These are phyloP conservation scores for Dasypogon diadema DNA, from an alignment of 2,888 invertebrate genomes.

Conservation along the genomic window DNA sequence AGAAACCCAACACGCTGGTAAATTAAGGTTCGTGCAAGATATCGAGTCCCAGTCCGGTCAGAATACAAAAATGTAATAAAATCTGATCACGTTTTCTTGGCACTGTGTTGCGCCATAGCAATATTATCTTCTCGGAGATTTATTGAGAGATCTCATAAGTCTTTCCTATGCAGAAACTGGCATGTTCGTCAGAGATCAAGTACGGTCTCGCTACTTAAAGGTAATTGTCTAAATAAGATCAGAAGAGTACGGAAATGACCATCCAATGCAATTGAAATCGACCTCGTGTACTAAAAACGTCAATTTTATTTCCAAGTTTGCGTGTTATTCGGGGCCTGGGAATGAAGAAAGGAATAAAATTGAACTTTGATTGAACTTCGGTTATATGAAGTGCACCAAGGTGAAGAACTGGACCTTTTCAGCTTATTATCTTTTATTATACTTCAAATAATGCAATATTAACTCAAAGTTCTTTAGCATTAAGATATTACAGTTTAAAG, in stretches of 20 bases:
- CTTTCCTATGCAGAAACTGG: slow-evolving; percentile 1
- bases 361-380: slow-evolving; percentile 46
- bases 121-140: slow-evolving; percentile 3
- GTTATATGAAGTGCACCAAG: background rate
- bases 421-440: slow-evolving; percentile 1
- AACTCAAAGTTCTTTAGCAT: no score
- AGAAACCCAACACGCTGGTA: slow-evolving; percentile 33
- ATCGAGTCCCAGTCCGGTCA: slow-evolving; percentile 31
- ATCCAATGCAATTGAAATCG: slow-evolving; percentile 28
- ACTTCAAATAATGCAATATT: no score
- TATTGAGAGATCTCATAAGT: slow-evolving; percentile 50
- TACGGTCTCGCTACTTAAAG: slow-evolving; percentile 35
- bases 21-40: slow-evolving; percentile 42
- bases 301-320: slow-evolving; percentile 16
- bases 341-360: slow-evolving; percentile 31
- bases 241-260: slow-evolving; percentile 47
- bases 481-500: no score
- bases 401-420: slow-evolving; percentile 22
- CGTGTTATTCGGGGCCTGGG: background rate
- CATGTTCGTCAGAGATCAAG: slow-evolving; percentile 18
- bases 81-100: slow-evolving; percentile 43
- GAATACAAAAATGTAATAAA: slow-evolving; percentile 43
- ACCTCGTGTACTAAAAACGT: background rate
- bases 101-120: slow-evolving; percentile 30
- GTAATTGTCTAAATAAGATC: slow-evolving; percentile 37